Percentiles rank a stretch among this genome's conserved stretches.
Conservation (phyloP, 2,888 invertebrate genomes). For the Microplitis deprimator region DNA sequence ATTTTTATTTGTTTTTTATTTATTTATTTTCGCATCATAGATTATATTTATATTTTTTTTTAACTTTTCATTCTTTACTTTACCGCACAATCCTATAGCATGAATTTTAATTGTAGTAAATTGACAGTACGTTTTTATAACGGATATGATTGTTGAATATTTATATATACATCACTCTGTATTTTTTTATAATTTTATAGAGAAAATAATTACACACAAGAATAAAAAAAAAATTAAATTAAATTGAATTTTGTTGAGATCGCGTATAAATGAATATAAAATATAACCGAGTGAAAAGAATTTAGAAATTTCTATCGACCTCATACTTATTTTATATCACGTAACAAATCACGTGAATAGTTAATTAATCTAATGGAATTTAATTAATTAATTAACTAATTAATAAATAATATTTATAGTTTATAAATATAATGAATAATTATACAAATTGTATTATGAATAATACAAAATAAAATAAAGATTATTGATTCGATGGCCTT, state of each 20-base stretch:
- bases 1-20: not conserved
- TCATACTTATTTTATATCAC: not conserved
- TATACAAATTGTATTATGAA: not conserved
- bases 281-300: not conserved
- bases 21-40: not conserved
- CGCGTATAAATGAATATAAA: not conserved
- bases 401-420: not conserved
- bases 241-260: not conserved
- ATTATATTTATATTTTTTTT: not conserved
- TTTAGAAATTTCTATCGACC: slow-evolving; percentile 1
- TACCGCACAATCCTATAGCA: not conserved
- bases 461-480: not conserved
- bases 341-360: not conserved
- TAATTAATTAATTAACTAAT: not conserved
- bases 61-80: not conserved
- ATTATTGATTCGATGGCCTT: slow-evolving; percentile 9
- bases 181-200: not conserved
- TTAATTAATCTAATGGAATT: not conserved
- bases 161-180: not conserved
- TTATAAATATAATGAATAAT: not conserved
- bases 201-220: too few relatives aligned
- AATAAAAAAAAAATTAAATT: too few relatives aligned
- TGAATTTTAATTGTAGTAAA: not conserved
- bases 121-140: not conserved
- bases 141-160: not conserved